phyloP scores from a whole-genome alignment of 1,140 invertebrate genomes.

The Luehdorfia chinensis region DNA sequence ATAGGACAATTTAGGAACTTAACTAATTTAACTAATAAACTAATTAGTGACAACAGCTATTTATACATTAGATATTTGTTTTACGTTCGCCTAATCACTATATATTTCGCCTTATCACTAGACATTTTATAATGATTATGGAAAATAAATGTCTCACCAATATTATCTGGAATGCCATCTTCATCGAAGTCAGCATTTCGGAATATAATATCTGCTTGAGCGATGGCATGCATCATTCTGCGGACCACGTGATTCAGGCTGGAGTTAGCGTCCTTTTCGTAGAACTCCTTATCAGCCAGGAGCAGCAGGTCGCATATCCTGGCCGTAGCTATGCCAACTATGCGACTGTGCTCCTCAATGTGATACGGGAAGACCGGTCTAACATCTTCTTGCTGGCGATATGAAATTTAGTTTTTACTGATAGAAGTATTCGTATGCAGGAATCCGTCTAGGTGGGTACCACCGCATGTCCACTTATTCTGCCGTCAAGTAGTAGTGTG shows the following conservation, averaged over 20 bases:
- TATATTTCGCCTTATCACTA: too few species aligned
- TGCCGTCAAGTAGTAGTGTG: too few species aligned
- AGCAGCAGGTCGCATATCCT: slow-evolving; percentile 59
- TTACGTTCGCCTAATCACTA: too few species aligned
- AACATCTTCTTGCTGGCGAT: slow-evolving; percentile 2
- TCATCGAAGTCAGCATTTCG: slow-evolving; percentile 65
- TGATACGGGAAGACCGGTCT: slow-evolving; percentile 35
- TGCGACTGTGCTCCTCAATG: slow-evolving; percentile 32
- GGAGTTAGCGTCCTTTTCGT: slow-evolving; percentile 55
- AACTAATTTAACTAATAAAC: too few species aligned
- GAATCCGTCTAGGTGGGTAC: too few species aligned
- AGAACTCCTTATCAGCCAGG: slow-evolving; percentile 60
- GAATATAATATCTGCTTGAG: slow-evolving; percentile 64
- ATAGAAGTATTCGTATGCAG: too few species aligned
- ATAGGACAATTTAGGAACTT: too few species aligned
- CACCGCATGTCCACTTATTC: too few species aligned
- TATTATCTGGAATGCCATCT: slow-evolving; percentile 65
- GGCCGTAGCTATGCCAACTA: slow-evolving; percentile 41
- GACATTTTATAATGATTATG: too few species aligned
- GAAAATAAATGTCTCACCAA: slow-evolving; percentile 36
- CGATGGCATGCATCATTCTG: slow-evolving; percentile 62
- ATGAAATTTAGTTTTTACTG: background rate
- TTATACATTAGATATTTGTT: too few species aligned
- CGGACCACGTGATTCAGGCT: slow-evolving; percentile 54
- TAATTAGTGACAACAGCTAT: too few species aligned